These are phyloP conservation scores for Tillus elongatus DNA, from an alignment of 2,888 invertebrate species.

Conservation along the genomic window DNA sequence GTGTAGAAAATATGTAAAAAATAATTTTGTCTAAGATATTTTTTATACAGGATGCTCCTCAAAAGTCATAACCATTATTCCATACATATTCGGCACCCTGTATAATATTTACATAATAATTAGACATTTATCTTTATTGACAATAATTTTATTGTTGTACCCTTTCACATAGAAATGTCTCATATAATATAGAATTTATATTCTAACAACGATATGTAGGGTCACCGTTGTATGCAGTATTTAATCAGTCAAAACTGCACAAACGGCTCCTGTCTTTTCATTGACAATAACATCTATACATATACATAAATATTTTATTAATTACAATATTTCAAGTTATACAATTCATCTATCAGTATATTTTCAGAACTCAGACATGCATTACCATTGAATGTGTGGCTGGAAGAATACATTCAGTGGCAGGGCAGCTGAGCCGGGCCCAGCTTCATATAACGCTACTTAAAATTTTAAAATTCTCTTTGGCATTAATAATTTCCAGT, in stretches of 20 bases:
- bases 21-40: too few species aligned
- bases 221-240: background rate
- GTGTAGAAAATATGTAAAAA: too few species aligned
- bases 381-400: slow-evolving; percentile 63
- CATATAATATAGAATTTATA: slow-evolving; percentile 14
- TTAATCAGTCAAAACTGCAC: background rate
- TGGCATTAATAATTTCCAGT: too few species aligned
- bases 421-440: slow-evolving; percentile 46
- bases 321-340: slow-evolving; percentile 32
- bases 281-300: slow-evolving; percentile 34
- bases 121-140: slow-evolving; percentile 44
- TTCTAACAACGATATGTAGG: slow-evolving; percentile 1
- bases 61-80: too few species aligned
- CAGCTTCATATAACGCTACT: too few species aligned
- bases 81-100: too few species aligned
- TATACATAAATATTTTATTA: slow-evolving; percentile 32
- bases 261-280: slow-evolving; percentile 1
- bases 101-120: too few species aligned
- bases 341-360: slow-evolving; percentile 21
- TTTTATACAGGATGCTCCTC: too few species aligned
- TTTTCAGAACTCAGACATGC: slow-evolving; percentile 36
- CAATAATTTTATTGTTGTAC: slow-evolving; percentile 42
- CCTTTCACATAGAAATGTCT: slow-evolving; percentile 39
- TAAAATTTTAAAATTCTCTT: too few species aligned
- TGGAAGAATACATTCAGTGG: slow-evolving; percentile 63